Evolutionary conservation across 2,113 vertebrate species (phyloP).

Genomic region (Crotalus tigris): DNA sequence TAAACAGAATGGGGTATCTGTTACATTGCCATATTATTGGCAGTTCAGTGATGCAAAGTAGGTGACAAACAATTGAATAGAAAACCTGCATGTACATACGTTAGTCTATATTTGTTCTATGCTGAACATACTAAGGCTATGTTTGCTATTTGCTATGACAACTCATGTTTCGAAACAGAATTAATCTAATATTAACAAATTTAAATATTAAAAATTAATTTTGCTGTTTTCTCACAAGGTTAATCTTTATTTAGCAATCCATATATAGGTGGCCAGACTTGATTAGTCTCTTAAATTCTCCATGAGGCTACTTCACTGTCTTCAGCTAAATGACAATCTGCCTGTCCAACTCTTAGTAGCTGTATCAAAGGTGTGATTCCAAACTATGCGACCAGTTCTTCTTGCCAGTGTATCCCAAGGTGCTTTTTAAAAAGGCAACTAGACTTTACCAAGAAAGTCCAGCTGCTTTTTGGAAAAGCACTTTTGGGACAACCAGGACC

Average conservation of each 20-base stretch:
- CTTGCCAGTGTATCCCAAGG: background rate
- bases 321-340: background rate
- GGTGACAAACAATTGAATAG: accelerated
- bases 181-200: background rate
- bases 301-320: background rate
- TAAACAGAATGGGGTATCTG: background rate
- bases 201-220: background rate
- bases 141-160: background rate
- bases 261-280: background rate
- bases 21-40: accelerated
- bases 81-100: background rate
- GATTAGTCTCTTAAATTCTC: background rate
- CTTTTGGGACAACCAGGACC: background rate
- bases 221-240: background rate
- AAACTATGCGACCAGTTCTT: background rate
- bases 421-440: background rate
- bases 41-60: background rate
- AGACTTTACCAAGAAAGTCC: background rate
- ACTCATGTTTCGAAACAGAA: background rate
- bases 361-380: background rate
- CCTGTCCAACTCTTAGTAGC: background rate
- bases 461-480: background rate
- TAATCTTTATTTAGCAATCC: background rate
- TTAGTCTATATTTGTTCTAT: background rate
- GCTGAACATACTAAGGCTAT: background rate